These are phyloP conservation scores for Lacerta agilis DNA, from an alignment of 2,797 vertebrate species.

Conservation along the genomic window DNA sequence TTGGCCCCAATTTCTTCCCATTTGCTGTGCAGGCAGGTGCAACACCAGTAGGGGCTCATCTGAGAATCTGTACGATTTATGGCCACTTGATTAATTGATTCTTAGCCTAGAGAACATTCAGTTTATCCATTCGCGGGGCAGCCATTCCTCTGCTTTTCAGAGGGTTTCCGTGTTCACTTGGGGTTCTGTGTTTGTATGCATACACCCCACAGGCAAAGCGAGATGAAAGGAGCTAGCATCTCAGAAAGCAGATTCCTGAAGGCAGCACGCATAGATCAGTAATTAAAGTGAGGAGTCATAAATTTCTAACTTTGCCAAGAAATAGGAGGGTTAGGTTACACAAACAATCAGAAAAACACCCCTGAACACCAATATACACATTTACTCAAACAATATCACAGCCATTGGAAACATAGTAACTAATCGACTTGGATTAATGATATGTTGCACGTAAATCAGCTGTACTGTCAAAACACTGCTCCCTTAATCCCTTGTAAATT, in stretches of 20 bases:
- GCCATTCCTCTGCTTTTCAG: neutral
- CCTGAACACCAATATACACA: constrained; percentile 50
- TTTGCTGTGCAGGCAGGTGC: neutral
- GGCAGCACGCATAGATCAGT: constrained; percentile 54
- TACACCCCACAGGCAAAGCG: neutral
- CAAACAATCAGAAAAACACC: constrained; percentile 58
- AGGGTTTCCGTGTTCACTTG: neutral
- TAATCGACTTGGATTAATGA: constrained; percentile 74
- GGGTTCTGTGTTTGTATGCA: neutral
- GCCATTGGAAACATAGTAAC: constrained; percentile 62
- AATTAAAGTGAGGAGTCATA: constrained; percentile 61
- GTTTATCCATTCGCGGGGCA: neutral
- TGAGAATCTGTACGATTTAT: neutral
- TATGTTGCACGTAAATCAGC: constrained; percentile 74
- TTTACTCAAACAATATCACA: constrained; percentile 59
- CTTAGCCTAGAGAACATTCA: neutral
- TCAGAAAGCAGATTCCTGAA: constrained; percentile 55
- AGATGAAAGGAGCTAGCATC: neutral
- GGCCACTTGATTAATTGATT: neutral
- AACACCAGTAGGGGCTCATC: neutral
- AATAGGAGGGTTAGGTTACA: constrained; percentile 48
- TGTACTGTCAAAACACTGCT: constrained; percentile 78
- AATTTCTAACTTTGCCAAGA: constrained; percentile 49
- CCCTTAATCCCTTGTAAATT: constrained; percentile 78
- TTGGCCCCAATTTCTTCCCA: neutral